Evolutionary conservation across 2,888 invertebrate species (phyloP), one percentile per base, ranked within the genome.

Genomic region (Rhagonycha fulva): DNA sequence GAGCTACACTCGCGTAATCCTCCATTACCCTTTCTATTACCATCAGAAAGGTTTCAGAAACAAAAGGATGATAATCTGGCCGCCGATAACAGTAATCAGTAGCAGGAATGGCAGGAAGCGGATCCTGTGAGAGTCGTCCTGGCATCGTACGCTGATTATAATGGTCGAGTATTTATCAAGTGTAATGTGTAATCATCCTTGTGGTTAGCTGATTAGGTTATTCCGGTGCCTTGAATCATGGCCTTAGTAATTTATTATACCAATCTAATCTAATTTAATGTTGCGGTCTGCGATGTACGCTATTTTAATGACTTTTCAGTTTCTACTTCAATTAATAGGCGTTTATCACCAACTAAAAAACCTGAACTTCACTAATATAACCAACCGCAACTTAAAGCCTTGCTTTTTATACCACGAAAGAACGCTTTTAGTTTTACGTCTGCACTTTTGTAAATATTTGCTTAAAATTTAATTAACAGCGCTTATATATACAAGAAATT

Each of bases 181-280:
- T 82, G 83, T 84, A 85, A 84, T 84, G 84, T 84, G 84, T 84
- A 85, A 86, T 86, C 85, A 85, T 85, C 85, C 84, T 84, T 83
- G 85, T 78, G 85, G 85, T 85, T 83, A 82, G 82, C 84, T 85
- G 85, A 86, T 86, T 85, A 84, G 84, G 84, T 84, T 84, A 85
- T 85, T 85, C 84, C 84, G 83, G 83, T 79, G 82, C 83, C 83
- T 85, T 84, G 84, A 84, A 84, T 84, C 83, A 84, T 84, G 82
- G 79, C 81, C 80, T 75, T 81, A 75, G 82, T 84, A 83, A 85
- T 85, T 85, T 85, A 85, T 84, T 83, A 82, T 82, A 81, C 82
- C 82, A 83, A 84, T 84, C 82, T 83, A 83, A 82, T 84, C 84
- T 84, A 85, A 85, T 85, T 85, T 84, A 84, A 81, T 78, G 84